Evolutionary conservation across 2,113 vertebrate genomes (phyloP), one percentile per base, ranked within the genome.

Genomic region (Pluvianellus socialis): DNA sequence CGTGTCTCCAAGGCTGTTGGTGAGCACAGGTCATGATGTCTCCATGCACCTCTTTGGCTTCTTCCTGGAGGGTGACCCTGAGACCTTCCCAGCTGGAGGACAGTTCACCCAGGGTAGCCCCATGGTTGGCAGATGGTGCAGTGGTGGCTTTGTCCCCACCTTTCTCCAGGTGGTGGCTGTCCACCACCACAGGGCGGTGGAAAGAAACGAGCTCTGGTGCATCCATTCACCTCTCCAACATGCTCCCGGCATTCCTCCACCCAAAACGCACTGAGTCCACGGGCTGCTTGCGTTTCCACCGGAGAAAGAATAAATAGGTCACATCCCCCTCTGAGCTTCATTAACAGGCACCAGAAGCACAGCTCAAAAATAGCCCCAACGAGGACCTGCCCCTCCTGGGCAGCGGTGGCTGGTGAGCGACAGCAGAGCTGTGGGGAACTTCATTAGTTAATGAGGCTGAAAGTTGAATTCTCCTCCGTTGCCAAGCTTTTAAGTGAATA

Each of bases 251-350:
- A 0, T 42, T 53, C 5, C 0, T 26, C 38, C 33, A 23, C 21
- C 15, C 27, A 21, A 21, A 50, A 10, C 0, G 10, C 32, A 22
- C 13, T 7, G 35, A 23, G 9, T 23, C 53, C 4, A 5, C 0
- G 2, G n/a, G 21, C 52, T 28, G 42, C 38, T 35, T 67, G 49
- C 11, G 8, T 47, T 88, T 70, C 65, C 76, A 66, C 30, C 7
- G 1, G 71, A 35, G 27, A 50, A 21, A 56, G 4, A 38, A 28
- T 27, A 68, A 88, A 52, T 15, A 73, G 28, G 17, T 74, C 49
- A 26, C 68, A 8, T 22, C 27, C 32, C 52, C n/a, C 18, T 7
- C 9, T 53, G 38, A 53, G 45, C n/a, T 59, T 85, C 56, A 19
- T 71, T 38, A 61, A 59, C 6, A 33, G 32, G 67, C n/a, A 33